phyloP scores from a whole-genome alignment of 2,113 vertebrate genomes.

The Gymnobelideus leadbeateri region DNA sequence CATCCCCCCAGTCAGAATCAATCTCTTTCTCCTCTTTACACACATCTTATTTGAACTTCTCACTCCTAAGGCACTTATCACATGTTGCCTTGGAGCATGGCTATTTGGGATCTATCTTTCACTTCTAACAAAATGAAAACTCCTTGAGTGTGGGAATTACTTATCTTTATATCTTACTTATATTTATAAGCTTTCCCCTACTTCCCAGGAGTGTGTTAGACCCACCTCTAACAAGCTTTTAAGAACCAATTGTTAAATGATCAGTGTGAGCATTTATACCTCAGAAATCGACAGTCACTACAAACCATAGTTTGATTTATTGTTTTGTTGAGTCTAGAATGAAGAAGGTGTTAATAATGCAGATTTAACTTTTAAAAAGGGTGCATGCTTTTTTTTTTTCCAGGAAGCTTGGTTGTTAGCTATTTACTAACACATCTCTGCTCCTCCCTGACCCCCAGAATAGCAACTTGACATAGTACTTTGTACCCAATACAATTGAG shows the following conservation, averaged over 20 bases:
- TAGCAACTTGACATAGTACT: background rate
- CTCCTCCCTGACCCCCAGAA: background rate
- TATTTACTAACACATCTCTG: background rate
- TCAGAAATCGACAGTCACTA: background rate
- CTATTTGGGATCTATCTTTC: background rate
- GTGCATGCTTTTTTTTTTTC: background rate
- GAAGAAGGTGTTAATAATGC: background rate
- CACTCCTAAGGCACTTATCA: background rate
- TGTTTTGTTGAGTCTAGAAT: background rate
- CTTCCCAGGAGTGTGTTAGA: background rate
- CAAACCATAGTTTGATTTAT: background rate
- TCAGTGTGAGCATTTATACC: background rate
- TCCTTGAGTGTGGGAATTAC: background rate
- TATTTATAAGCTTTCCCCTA: background rate
- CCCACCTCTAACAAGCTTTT: background rate
- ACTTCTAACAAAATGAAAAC: background rate
- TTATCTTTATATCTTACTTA: background rate
- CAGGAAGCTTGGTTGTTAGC: background rate
- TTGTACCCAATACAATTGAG: background rate
- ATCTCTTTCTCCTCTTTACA: background rate
- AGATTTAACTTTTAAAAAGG: background rate
- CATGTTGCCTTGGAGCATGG: background rate
- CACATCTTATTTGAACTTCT: background rate
- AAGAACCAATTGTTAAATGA: background rate
- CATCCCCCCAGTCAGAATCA: background rate